Percentiles rank a stretch among this genome's conserved stretches.
Evolutionary conservation across 2,113 vertebrate genomes (phyloP).

Genomic region (Aspidoscelis tigris): DNA sequence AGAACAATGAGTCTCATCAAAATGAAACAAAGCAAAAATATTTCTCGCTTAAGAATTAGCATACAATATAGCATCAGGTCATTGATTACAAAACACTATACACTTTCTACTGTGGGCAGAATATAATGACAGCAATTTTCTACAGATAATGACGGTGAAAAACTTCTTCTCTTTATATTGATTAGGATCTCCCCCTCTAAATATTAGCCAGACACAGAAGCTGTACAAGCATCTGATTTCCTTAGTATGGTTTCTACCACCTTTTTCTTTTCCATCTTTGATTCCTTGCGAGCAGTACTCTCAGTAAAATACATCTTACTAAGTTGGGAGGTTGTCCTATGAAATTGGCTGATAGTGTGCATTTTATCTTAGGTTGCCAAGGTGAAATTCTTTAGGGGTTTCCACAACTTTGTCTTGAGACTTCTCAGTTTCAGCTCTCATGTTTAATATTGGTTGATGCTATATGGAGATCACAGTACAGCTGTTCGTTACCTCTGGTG

Average conservation of each 20-base stretch:
- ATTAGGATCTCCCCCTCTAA: constrained; percentile 90
- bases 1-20: constrained; percentile 93
- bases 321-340: neutral
- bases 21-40: constrained; percentile 76
- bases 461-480: neutral
- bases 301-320: neutral
- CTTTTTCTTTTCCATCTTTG: neutral
- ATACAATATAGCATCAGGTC: constrained; percentile 99
- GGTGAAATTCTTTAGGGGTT: neutral
- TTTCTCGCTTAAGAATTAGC: constrained; percentile 91
- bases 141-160: constrained; percentile 89
- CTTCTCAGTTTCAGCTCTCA: neutral
- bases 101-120: constrained; percentile 93
- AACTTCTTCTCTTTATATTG: constrained; percentile 88
- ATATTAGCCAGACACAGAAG: constrained; percentile 83
- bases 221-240: neutral
- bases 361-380: neutral
- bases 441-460: neutral
- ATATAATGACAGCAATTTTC: constrained; percentile 90
- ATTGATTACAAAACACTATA: constrained; percentile 95
- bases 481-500: neutral
- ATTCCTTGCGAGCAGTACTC: too few species aligned
- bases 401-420: neutral
- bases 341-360: neutral
- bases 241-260: neutral